Percentiles rank a stretch among this genome's conserved stretches.
phyloP scores from a whole-genome alignment of 1,140 invertebrate species.

The Cotesia chilonis region DNA sequence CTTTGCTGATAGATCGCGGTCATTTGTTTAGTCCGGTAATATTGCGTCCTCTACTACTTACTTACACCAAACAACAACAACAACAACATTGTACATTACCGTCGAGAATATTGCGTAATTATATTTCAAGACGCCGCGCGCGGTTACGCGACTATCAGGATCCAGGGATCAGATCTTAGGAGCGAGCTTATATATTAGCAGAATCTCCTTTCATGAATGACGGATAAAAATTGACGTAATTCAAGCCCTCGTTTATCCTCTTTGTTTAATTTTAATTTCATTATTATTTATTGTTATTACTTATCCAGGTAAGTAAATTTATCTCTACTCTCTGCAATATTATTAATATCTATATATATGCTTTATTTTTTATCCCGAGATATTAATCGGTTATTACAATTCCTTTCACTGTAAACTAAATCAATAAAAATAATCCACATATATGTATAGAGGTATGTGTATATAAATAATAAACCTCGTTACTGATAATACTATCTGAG shows the following conservation, averaged over 20 bases:
- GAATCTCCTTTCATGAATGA: constrained; percentile 31
- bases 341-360: no score
- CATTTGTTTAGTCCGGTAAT: constrained; percentile 52
- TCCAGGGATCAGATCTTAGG: constrained; percentile 11
- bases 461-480: constrained; percentile 9
- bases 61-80: neutral
- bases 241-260: neutral
- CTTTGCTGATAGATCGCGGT: constrained; percentile 56
- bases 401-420: neutral
- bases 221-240: constrained; percentile 22
- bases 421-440: neutral
- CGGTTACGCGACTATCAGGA: constrained; percentile 27
- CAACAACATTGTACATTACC: no score
- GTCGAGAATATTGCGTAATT: constrained; percentile 23
- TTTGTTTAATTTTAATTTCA: neutral
- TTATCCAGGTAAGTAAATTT: no score
- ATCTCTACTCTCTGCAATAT: no score
- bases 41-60: constrained; percentile 46
- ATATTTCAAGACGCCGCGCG: constrained; percentile 25
- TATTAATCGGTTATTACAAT: constrained; percentile 4
- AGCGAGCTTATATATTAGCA: no score
- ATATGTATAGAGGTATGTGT: neutral
- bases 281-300: no score
- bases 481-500: constrained; percentile 19
- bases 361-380: no score